Percentiles rank a stretch among this genome's conserved stretches.
phyloP scores from a whole-genome alignment of 2,113 vertebrate genomes.

The Cavia porcellus region DNA sequence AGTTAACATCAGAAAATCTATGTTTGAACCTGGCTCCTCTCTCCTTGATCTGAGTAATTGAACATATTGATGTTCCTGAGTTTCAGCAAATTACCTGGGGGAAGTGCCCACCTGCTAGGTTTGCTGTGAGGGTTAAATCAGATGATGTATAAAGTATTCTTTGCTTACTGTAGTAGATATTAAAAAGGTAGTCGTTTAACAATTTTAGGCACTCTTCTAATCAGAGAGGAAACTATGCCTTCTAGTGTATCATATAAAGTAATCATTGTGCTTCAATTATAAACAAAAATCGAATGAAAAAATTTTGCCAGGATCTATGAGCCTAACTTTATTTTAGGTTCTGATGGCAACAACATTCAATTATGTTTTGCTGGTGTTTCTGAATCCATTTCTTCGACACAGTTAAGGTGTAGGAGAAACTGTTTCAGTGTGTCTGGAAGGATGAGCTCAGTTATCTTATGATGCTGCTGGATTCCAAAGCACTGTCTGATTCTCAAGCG shows the following conservation, averaged over 20 bases:
- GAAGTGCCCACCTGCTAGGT: neutral
- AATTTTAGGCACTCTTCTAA: neutral
- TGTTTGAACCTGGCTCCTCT: neutral
- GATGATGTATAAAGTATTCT: neutral
- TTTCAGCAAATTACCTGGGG: neutral
- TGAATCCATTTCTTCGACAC: neutral
- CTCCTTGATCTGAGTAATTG: neutral
- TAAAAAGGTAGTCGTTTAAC: neutral
- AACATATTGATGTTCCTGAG: neutral
- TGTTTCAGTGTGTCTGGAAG: conserved; percentile 90
- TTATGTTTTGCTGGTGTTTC: neutral
- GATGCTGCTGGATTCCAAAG: conserved; percentile 88
- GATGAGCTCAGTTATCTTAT: conserved; percentile 86
- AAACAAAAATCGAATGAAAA: neutral
- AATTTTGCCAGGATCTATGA: neutral
- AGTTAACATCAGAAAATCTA: neutral
- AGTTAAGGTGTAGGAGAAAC: conserved; percentile 90
- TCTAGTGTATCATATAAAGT: neutral
- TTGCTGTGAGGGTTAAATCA: neutral
- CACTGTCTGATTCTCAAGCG: conserved; percentile 91
- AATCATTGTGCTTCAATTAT: neutral
- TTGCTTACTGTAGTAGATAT: neutral
- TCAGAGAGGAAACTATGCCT: neutral
- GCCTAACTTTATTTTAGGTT: conserved; percentile 45
- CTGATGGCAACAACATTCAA: too few relatives aligned